Base-by-base conservation (phyloP, 2,888 invertebrate species). In the Norana najaformis region DNA sequence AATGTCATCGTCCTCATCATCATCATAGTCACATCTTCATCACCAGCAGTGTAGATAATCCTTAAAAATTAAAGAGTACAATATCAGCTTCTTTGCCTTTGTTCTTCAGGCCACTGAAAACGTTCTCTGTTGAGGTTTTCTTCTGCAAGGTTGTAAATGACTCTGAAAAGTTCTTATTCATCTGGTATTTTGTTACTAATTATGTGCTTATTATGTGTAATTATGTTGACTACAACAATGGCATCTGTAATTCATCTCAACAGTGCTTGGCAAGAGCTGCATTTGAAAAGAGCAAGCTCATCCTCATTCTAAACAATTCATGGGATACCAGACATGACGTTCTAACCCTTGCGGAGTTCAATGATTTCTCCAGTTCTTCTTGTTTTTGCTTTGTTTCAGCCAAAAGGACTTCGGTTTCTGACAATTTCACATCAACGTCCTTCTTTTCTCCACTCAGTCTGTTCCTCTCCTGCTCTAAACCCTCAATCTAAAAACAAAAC, bases 401-500 rank as follows among this genome's bases (percentile, higher is more conserved):
- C 35, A 85, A 36, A 14, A 85, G 85, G 35, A 23, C 16, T 36
- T 85, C 85, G 20, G 85, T 37, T 85, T 85, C 85, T 23, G 85
- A 85, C 35, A 85, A 35, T 47, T 88, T 39, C 41, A 47, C 3
- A 11, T 88, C 88, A 35, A 88, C 39, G 20, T 47, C 47, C 47
- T 39, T 41, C 47, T 41, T 88, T 34, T 88, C 47, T 30, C 34
- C 88, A 18, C n/a, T 20, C 38, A 88, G 36, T 30, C 30, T 88
- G 38, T 20, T 88, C 18, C 88, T 35, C 39, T 88, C 88, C 35
- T 88, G 41, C n/a, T 88, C 88, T 23, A 88, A 23, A 23, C 41
- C 47, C 30, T 88, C 88, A 39, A 88, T 88, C 88, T 88, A 34
- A 37, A 88, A 8, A 18, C 41, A 88, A 41, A 41, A 88, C 88